A percentile compares a stretch with the other conserved stretches of the same genome.
Evolutionary conservation across 2,113 vertebrate genomes (phyloP).

Genomic region (Noctilio leporinus): DNA sequence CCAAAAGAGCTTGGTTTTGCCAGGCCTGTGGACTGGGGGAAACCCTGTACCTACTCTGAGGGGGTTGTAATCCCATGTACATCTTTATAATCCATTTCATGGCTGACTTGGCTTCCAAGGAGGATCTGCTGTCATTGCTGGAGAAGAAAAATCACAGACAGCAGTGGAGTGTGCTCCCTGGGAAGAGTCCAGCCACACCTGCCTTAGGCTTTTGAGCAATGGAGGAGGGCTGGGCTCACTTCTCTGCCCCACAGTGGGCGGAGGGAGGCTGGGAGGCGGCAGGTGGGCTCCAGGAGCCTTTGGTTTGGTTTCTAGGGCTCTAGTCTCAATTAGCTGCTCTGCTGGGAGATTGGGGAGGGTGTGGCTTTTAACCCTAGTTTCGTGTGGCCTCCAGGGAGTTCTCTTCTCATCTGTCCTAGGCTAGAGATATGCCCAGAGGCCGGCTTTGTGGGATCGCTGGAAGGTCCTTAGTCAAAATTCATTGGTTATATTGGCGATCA

Average conservation of each 20-base stretch:
- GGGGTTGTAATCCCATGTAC: background rate
- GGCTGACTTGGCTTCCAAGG: constrained; percentile 2
- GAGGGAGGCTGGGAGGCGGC: constrained; percentile 40
- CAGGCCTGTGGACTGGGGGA: background rate
- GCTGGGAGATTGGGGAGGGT: background rate
- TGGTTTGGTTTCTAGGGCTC: constrained; percentile 62
- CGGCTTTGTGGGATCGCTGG: background rate
- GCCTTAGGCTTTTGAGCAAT: constrained; percentile 66
- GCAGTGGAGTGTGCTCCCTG: constrained; percentile 51
- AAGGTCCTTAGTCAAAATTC: background rate
- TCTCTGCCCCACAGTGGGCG: constrained; percentile 35
- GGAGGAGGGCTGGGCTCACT: background rate
- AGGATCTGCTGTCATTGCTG: background rate
- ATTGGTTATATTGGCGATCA: background rate
- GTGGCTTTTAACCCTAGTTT: background rate
- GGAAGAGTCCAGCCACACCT: constrained; percentile 69
- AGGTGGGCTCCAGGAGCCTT: constrained; percentile 56
- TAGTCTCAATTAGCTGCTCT: constrained; percentile 59
- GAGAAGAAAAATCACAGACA: constrained; percentile 23
- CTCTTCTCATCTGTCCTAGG: background rate
- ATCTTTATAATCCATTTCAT: constrained; percentile 46
- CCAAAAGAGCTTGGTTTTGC: no score
- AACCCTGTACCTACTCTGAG: background rate
- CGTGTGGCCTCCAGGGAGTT: background rate
- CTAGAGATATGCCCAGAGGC: background rate